These are phyloP conservation scores for Thecophora atra DNA, from an alignment of 2,888 invertebrate genomes.

Conservation along the genomic window DNA sequence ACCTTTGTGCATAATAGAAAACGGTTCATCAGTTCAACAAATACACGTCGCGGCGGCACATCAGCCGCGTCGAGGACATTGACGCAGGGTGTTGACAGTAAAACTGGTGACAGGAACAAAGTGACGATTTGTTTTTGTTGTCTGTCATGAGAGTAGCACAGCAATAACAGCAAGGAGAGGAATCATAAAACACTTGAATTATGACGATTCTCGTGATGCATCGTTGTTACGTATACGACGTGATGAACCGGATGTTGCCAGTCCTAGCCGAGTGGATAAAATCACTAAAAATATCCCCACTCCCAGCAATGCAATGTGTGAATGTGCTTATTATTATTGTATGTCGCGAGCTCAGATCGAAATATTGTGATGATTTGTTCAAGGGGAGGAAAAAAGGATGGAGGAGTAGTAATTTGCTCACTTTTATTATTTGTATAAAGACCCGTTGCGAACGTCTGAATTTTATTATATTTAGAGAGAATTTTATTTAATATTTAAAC, in stretches of 20 bases:
- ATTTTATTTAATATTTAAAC: too few relatives aligned
- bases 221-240: conserved; percentile 16
- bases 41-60: neutral
- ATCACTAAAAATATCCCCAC: conserved; percentile 27
- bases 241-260: conserved; percentile 25
- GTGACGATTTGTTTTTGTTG: conserved; percentile 11
- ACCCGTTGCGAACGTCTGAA: too few relatives aligned
- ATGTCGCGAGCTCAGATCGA: neutral
- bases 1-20: conserved; percentile 22
- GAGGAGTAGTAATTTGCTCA: too few relatives aligned
- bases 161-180: conserved; percentile 1
- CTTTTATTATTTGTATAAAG: too few relatives aligned
- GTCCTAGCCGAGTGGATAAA: conserved; percentile 25
- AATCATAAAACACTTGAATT: conserved; percentile 33
- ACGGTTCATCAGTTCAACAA: conserved; percentile 34
- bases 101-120: conserved; percentile 47
- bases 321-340: neutral
- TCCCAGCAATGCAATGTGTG: neutral
- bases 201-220: conserved; percentile 23
- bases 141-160: neutral
- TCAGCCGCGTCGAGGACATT: conserved; percentile 21
- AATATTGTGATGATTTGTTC: neutral
- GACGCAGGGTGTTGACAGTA: conserved; percentile 32
- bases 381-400: neutral
- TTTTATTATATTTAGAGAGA: too few relatives aligned